Percentiles rank a stretch among this genome's conserved stretches.
Evolutionary conservation across 2,888 invertebrate species (phyloP).

Genomic region (Watsonalla cultraria): DNA sequence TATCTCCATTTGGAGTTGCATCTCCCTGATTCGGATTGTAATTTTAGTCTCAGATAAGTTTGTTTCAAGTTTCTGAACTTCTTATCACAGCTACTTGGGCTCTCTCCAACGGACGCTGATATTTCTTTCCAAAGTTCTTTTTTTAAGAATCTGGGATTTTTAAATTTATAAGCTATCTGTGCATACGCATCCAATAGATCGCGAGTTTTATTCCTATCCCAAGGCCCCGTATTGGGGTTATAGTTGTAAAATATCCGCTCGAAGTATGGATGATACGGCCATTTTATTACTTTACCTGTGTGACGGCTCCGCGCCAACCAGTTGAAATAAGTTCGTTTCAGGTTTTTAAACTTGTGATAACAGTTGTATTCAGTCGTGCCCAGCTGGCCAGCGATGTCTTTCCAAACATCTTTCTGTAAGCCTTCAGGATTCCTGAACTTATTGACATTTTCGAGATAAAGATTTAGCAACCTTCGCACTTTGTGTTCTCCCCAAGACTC

Average conservation of each 20-base stretch:
- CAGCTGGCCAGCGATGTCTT: constrained; percentile 53
- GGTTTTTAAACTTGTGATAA: constrained; percentile 67
- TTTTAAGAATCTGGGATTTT: constrained; percentile 57
- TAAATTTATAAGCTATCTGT: constrained; percentile 58
- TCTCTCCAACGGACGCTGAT: constrained; percentile 46
- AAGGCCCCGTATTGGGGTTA: constrained; percentile 46
- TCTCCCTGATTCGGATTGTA: constrained; percentile 42
- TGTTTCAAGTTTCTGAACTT: constrained; percentile 69
- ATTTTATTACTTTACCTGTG: constrained; percentile 54
- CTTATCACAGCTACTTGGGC: constrained; percentile 54
- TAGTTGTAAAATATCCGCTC: constrained; percentile 64
- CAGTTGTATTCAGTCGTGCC: constrained; percentile 63
- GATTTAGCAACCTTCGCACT: constrained; percentile 45
- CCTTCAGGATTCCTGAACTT: constrained; percentile 49
- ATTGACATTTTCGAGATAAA: constrained; percentile 59
- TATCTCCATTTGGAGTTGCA: constrained; percentile 60
- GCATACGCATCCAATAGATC: constrained; percentile 53
- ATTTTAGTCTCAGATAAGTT: constrained; percentile 58
- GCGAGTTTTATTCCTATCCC: constrained; percentile 56
- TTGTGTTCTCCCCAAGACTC: constrained; percentile 67
- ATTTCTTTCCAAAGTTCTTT: constrained; percentile 68
- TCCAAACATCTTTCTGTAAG: constrained; percentile 67
- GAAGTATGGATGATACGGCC: constrained; percentile 64
- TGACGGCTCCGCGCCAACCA: constrained; percentile 51
- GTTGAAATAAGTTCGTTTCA: constrained; percentile 62